Evolutionary conservation across 2,888 invertebrate species (phyloP).

Genomic region (Dusona sp.): DNA sequence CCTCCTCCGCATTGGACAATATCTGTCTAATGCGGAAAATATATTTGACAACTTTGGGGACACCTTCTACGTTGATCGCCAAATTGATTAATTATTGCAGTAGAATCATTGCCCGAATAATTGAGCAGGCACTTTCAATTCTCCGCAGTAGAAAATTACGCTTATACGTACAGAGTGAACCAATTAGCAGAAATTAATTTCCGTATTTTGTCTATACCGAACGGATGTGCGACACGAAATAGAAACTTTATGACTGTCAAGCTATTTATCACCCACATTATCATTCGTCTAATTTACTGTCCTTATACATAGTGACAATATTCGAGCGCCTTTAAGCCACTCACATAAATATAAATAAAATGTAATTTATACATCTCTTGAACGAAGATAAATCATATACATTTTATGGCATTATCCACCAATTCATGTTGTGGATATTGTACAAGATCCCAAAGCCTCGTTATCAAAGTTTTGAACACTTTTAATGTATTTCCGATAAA

Average conservation of each 20-base stretch:
- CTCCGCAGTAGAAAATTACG: conserved; percentile 6
- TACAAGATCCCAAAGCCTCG: conserved; percentile 1
- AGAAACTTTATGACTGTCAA: conserved; percentile 1
- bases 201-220: conserved; percentile 15
- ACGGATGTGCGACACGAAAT: conserved; percentile 12
- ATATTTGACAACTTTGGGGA: background rate
- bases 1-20: background rate
- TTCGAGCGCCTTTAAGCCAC: background rate
- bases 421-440: background rate
- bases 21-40: background rate
- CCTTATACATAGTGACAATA: background rate
- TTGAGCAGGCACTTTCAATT: conserved; percentile 23
- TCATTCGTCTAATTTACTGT: background rate
- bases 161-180: conserved; percentile 18
- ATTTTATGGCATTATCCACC: conserved; percentile 2
- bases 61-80: background rate
- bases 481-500: conserved; percentile 49
- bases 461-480: conserved; percentile 25
- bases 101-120: conserved; percentile 28
- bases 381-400: conserved; percentile 16
- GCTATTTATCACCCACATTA: conserved; percentile 34
- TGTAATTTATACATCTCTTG: background rate
- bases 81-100: conserved; percentile 31
- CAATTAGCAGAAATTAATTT: conserved; percentile 63
- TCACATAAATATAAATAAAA: background rate